Evolutionary conservation across 2,888 invertebrate genomes (phyloP), one percentile per base, ranked within the genome.

Genomic region (Hylaea fasciaria): DNA sequence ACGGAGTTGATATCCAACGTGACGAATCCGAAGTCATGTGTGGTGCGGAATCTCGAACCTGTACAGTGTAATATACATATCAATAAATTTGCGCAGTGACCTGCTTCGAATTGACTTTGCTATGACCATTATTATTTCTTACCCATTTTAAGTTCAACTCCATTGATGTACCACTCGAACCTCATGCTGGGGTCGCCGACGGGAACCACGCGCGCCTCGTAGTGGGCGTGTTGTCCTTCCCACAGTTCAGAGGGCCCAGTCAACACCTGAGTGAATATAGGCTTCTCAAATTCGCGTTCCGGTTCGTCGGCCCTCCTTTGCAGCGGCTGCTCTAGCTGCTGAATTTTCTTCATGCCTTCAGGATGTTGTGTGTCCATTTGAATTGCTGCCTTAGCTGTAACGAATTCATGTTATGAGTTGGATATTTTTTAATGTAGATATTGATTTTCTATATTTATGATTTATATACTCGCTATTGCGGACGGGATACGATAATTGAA

Each of bases 81-180:
- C 10, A n/a, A n/a, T n/a, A n/a, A n/a, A n/a, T n/a, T n/a, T n/a
- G n/a, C n/a, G n/a, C n/a, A n/a, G n/a, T 12, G n/a, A 28, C 11
- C 12, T 37, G 22, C 2, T 22, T 22, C 5, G 22, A 22, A 3
- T 22, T 22, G 22, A 22, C 2, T 5, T 3, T 3, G 5, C 5
- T 3, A 32, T 32, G 7, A 32, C 32, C 7, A 32, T 32, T 9
- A 32, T n/a, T n/a, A n/a, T n/a, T n/a, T 32, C 93, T 83, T 89
- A 94, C 98, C 98, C 95, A 97, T 95, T 90, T 97, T 96, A 48
- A 99, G 93, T 87, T 98, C 98, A 5, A 97, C 95, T 53, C 98
- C 98, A 82, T 99, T 98, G 68, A 98, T 96, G 87, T 96, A 98
- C 99, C 99, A 99, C 90, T 98, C 97, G 76, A 98, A 98, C 75